Evolutionary conservation across 23 tunicate species (phyloP).

Genomic region (Botrylloides violaceus): DNA sequence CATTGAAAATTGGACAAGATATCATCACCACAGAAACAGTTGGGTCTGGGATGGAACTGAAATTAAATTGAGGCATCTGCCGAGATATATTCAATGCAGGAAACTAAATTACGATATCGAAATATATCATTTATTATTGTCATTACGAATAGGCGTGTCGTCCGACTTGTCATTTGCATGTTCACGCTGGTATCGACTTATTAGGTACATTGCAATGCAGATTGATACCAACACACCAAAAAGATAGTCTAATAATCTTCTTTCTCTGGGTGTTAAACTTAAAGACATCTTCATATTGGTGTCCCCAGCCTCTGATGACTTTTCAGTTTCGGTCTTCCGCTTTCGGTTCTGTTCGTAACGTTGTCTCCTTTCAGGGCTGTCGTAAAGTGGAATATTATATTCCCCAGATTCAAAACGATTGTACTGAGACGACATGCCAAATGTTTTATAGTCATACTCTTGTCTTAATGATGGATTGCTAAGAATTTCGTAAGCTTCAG

Average conservation of each 20-base stretch:
- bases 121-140: too few species aligned
- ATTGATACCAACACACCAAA: slow-evolving; percentile 1
- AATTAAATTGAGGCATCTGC: too few species aligned
- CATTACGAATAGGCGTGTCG: too few species aligned
- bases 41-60: too few species aligned
- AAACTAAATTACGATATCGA: too few species aligned
- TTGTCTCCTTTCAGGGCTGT: background rate
- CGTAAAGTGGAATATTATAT: slow-evolving; percentile 5
- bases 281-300: slow-evolving; percentile 4
- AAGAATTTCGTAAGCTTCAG: slow-evolving; percentile 13
- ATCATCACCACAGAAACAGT: too few species aligned
- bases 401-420: slow-evolving; percentile 13
- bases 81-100: too few species aligned
- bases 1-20: too few species aligned
- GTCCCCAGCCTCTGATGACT: background rate
- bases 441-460: slow-evolving; percentile 6
- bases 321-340: background rate
- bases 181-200: slow-evolving; percentile 15
- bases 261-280: background rate
- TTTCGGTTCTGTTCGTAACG: background rate
- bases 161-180: slow-evolving; percentile 6
- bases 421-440: background rate
- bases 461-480: slow-evolving; percentile 1
- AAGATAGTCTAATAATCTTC: slow-evolving; percentile 8
- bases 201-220: slow-evolving; percentile 10